phyloP scores from a whole-genome alignment of 2,888 invertebrate genomes.

The Liodrosophila aerea region DNA sequence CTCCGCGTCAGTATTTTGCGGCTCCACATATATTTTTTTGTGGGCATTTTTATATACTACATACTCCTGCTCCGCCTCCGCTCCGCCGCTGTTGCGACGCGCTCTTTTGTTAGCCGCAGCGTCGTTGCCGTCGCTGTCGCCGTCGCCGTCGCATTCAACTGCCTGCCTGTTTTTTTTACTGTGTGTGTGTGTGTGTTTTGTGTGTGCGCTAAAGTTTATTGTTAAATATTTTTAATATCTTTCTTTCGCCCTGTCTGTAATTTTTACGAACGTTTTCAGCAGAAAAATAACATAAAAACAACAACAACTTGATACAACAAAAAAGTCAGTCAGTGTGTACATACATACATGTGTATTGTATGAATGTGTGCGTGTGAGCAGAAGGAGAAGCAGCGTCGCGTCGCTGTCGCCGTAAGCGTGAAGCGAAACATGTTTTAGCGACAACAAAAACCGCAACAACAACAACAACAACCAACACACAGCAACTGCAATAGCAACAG shows the following conservation, averaged over 20 bases:
- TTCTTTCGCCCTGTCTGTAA: slow-evolving; percentile 8
- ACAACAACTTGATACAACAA: slow-evolving; percentile 24
- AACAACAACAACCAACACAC: slow-evolving; percentile 29
- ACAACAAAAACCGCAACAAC: slow-evolving; percentile 27
- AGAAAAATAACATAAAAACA: slow-evolving; percentile 29
- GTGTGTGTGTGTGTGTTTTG: slow-evolving; percentile 20
- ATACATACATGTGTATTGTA: slow-evolving; percentile 18
- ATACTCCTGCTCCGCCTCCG: slow-evolving; percentile 33
- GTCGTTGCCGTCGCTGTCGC: slow-evolving; percentile 13
- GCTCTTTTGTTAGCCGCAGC: slow-evolving; percentile 60
- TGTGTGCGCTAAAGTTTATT: slow-evolving; percentile 48
- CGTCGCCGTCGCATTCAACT: slow-evolving; percentile 31
- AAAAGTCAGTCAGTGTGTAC: slow-evolving; percentile 28
- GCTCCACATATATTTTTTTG: slow-evolving; percentile 28
- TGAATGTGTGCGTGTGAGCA: slow-evolving; percentile 36
- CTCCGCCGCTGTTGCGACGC: slow-evolving; percentile 57
- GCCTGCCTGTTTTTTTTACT: slow-evolving; percentile 37
- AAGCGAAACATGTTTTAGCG: slow-evolving; percentile 69
- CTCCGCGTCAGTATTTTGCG: slow-evolving; percentile 20
- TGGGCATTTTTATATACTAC: slow-evolving; percentile 30
- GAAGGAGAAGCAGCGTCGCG: slow-evolving; percentile 35
- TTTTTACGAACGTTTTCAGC: slow-evolving; percentile 33
- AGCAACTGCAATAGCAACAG: slow-evolving; percentile 31
- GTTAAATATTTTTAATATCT: slow-evolving; percentile 48
- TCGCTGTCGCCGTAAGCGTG: slow-evolving; percentile 40